Base-by-base conservation (phyloP, 37 sponge, comb jelly and placozoan genomes). In the Diacarnus erythraeanus region DNA sequence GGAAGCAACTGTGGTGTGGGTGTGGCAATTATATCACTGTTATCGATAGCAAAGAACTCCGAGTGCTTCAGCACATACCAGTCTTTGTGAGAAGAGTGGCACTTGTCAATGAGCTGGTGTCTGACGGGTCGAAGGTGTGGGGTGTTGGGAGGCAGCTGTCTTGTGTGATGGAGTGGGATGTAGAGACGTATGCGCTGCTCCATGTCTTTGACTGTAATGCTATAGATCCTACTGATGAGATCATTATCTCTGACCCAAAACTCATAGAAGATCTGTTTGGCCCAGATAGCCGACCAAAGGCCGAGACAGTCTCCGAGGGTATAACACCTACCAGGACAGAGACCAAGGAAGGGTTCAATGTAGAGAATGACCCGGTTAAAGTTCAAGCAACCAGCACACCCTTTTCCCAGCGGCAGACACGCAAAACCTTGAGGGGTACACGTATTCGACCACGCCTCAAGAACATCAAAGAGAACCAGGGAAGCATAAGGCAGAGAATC, bases 121-220 rank as follows among this genome's bases (percentile, higher is more conserved):
- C 92, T 3, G 54, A 87, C n/a, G 91, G 78, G 27, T 71, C 44
- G 42, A 65, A 58, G 22, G 94, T 94, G 39, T 94, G 90, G 88
- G 94, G 92, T 47, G 91, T 90, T 21, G 94, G 90, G 43, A 69
- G 88, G 18, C 88, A 87, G 84, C 77, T 87, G 51, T 78, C 94
- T 0, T 84, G 76, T 42, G 92, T 94, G 42, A 88, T 90, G 79
- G 91, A 94, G 77, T 94, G 91, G 88, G 85, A 94, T 44, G 84
- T 81, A 3, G 61, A 58, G 41, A 88, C 88, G 25, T 88, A 61
- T 40, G 43, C 67, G 17, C 78, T 87, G 0, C 38, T 87, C 0
- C 67, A 75, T 26, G 68, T 90, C 61, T 84, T 90, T 77, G 80
- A 94, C 84, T 90, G 92, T 76, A 71, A 77, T 30, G 51, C 77